These are phyloP conservation scores for Lepidocyrtoides sp. DNA, from an alignment of 2,888 invertebrate genomes.

Conservation along the genomic window DNA sequence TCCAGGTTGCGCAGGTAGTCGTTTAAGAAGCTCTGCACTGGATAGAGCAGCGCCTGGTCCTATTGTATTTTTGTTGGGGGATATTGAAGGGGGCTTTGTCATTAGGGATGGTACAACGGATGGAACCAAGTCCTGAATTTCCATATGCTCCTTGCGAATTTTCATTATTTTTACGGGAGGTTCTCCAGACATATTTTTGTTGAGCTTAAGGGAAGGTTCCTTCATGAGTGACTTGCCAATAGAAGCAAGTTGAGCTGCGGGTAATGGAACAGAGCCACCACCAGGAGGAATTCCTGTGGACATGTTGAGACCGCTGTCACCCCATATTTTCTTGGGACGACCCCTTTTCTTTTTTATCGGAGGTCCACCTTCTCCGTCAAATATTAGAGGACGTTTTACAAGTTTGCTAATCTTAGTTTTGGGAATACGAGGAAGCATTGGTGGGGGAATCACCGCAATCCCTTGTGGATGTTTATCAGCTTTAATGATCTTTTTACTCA, in stretches of 20 bases:
- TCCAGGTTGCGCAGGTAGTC: constrained; percentile 83
- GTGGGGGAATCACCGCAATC: background rate
- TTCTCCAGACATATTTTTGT: background rate
- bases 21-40: constrained; percentile 73
- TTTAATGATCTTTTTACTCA: background rate
- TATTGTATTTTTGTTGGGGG: constrained; percentile 26
- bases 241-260: constrained; percentile 58
- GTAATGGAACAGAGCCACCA: constrained; percentile 24
- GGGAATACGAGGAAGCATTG: constrained; percentile 40
- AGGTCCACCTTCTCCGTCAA: background rate
- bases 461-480: background rate
- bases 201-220: constrained; percentile 57
- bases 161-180: constrained; percentile 70
- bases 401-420: constrained; percentile 50
- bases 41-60: background rate
- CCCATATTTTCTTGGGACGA: constrained; percentile 81
- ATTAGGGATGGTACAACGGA: background rate
- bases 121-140: constrained; percentile 42
- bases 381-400: constrained; percentile 25
- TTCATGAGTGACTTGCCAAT: constrained; percentile 76
- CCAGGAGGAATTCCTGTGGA: background rate
- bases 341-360: constrained; percentile 82
- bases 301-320: background rate
- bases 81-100: constrained; percentile 62
- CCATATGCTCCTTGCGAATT: constrained; percentile 80